Evolutionary conservation across 2,113 vertebrate species (phyloP).

Genomic region (Anolis carolinensis): DNA sequence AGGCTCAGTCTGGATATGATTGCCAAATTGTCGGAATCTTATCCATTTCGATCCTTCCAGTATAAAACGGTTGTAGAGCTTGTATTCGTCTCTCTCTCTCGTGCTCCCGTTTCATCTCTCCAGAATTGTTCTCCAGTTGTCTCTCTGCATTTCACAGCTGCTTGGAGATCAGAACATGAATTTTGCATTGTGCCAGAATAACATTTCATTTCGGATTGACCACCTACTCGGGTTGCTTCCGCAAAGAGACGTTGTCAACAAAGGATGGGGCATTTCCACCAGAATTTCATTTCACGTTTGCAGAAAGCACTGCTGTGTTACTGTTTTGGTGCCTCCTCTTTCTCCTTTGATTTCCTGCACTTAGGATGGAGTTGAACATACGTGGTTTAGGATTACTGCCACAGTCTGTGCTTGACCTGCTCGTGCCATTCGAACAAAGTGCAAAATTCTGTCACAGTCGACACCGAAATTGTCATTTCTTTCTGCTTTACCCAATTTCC

Average conservation of each 20-base stretch:
- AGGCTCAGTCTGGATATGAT: fast-evolving
- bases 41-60: background rate
- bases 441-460: too few relatives aligned
- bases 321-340: background rate
- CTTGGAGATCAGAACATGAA: background rate
- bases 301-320: background rate
- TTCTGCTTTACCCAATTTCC: too few relatives aligned
- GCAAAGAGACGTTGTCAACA: slow-evolving; percentile 29
- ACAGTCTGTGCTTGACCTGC: too few relatives aligned
- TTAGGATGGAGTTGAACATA: background rate
- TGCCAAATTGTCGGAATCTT: background rate
- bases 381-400: background rate
- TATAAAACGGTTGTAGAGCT: background rate
- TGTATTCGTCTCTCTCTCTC: too few relatives aligned
- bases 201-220: slow-evolving; percentile 13
- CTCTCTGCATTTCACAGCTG: background rate
- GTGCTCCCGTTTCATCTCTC: background rate
- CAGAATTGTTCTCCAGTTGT: background rate
- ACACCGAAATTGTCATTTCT: too few relatives aligned
- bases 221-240: slow-evolving; percentile 22
- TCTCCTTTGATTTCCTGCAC: background rate
- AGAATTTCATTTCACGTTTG: slow-evolving; percentile 25
- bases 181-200: fast-evolving
- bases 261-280: slow-evolving; percentile 14
- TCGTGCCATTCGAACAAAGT: too few relatives aligned